phyloP scores from a whole-genome alignment of 1,140 invertebrate genomes.

The Trinorchestia longiramus region DNA sequence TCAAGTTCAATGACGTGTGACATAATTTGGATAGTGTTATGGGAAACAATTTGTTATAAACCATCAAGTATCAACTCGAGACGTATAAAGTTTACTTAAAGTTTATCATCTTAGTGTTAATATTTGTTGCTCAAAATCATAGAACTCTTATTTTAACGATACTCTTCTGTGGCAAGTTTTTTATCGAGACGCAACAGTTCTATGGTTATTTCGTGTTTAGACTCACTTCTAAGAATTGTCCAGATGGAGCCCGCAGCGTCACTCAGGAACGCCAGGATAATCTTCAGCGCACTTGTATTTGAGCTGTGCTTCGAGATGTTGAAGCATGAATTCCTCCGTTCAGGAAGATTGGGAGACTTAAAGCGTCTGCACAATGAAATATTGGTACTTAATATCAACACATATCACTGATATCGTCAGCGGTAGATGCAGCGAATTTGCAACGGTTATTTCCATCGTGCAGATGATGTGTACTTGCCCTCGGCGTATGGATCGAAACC shows the following conservation, averaged over 20 bases:
- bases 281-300: not conserved
- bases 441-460: not conserved
- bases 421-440: not conserved
- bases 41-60: too few relatives aligned
- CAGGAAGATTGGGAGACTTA: not conserved
- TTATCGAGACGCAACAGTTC: too few relatives aligned
- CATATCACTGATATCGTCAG: not conserved
- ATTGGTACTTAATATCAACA: not conserved
- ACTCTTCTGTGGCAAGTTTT: not conserved
- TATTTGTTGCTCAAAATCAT: too few relatives aligned
- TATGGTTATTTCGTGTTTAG: not conserved
- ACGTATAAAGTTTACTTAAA: too few relatives aligned
- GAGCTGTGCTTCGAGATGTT: not conserved
- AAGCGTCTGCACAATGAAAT: not conserved
- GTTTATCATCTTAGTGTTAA: too few relatives aligned
- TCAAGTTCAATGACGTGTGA: too few relatives aligned
- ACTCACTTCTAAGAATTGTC: not conserved
- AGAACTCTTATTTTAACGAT: not conserved
- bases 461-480: not conserved
- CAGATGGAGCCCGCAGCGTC: not conserved
- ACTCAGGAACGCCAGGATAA: not conserved
- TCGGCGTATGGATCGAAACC: too few relatives aligned
- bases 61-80: too few relatives aligned
- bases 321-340: not conserved
- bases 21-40: too few relatives aligned